Percentiles rank a stretch among this genome's conserved stretches.
These are phyloP conservation scores for Criorhina ranunculi DNA, from an alignment of 2,888 invertebrate genomes.

Conservation along the genomic window DNA sequence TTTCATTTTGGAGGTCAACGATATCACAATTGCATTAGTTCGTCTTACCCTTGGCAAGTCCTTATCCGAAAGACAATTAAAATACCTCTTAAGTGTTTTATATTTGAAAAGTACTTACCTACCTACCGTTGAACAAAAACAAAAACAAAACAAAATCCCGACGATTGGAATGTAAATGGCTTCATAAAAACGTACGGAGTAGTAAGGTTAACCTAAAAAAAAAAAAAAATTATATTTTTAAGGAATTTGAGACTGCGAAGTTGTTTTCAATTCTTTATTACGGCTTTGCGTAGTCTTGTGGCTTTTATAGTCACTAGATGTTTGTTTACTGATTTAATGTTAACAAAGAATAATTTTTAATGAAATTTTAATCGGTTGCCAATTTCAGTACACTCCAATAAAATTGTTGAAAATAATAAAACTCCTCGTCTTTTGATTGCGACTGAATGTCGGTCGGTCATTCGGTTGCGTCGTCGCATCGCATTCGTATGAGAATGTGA, in stretches of 20 bases:
- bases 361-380: conserved; percentile 67
- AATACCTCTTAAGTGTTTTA: conserved; percentile 54
- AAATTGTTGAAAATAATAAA: conserved; percentile 55
- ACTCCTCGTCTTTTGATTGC: conserved; percentile 61
- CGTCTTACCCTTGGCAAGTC: conserved; percentile 38
- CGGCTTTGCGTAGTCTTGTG: conserved; percentile 36
- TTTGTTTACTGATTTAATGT: conserved; percentile 63
- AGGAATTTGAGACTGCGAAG: conserved; percentile 69
- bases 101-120: conserved; percentile 58
- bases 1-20: conserved; percentile 20
- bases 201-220: conserved; percentile 56
- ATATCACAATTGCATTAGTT: conserved; percentile 24
- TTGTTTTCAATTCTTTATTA: conserved; percentile 35
- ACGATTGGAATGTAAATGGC: conserved; percentile 70
- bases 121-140: conserved; percentile 18
- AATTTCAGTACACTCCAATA: conserved; percentile 61
- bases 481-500: conserved; percentile 11
- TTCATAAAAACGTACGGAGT: conserved; percentile 54
- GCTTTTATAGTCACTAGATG: conserved; percentile 63
- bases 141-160: conserved; percentile 29
- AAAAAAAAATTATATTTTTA: conserved; percentile 62
- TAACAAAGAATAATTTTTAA: conserved; percentile 56
- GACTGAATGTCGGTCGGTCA: too few species aligned
- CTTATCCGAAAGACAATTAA: conserved; percentile 59
- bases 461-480: background rate